Evolutionary conservation across 1,140 invertebrate species (phyloP).

Genomic region (Scaptomyza pallida): DNA sequence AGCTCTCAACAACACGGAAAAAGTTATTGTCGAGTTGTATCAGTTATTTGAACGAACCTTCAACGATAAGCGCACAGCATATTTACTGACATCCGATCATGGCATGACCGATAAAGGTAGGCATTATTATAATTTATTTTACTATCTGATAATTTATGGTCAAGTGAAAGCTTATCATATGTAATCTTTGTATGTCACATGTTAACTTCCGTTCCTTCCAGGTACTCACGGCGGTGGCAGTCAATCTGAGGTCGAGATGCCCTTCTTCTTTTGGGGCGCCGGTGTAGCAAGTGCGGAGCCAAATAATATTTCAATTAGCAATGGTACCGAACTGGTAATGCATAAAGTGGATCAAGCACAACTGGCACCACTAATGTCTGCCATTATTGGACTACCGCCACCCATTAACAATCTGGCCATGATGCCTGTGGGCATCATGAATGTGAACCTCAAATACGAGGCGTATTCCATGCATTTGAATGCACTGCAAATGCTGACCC

Average conservation of each 20-base stretch:
- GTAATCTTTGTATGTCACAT: neutral
- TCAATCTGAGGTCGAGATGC: slow-evolving; percentile 94
- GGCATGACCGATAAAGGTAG: slow-evolving; percentile 98
- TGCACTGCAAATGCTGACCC: slow-evolving; percentile 89
- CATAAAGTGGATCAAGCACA: slow-evolving; percentile 93
- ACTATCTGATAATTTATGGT: no score
- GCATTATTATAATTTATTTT: neutral
- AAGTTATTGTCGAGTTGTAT: slow-evolving; percentile 89
- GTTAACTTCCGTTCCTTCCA: slow-evolving; percentile 18
- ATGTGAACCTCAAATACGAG: slow-evolving; percentile 85
- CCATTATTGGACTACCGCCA: slow-evolving; percentile 92
- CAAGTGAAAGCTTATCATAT: no score
- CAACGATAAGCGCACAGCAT: slow-evolving; percentile 92
- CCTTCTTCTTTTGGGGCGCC: slow-evolving; percentile 96
- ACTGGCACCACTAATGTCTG: slow-evolving; percentile 94
- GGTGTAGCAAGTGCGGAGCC: slow-evolving; percentile 86
- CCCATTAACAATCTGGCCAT: slow-evolving; percentile 95
- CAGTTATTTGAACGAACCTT: slow-evolving; percentile 89
- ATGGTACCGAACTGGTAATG: slow-evolving; percentile 44
- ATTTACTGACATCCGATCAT: slow-evolving; percentile 98
- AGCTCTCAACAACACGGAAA: slow-evolving; percentile 92
- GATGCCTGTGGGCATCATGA: slow-evolving; percentile 87
- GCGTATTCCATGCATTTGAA: slow-evolving; percentile 88
- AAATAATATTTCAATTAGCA: neutral
- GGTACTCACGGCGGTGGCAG: slow-evolving; percentile 95